These are phyloP conservation scores for Chirona hameri DNA, from an alignment of 2,888 invertebrate species.

Conservation along the genomic window DNA sequence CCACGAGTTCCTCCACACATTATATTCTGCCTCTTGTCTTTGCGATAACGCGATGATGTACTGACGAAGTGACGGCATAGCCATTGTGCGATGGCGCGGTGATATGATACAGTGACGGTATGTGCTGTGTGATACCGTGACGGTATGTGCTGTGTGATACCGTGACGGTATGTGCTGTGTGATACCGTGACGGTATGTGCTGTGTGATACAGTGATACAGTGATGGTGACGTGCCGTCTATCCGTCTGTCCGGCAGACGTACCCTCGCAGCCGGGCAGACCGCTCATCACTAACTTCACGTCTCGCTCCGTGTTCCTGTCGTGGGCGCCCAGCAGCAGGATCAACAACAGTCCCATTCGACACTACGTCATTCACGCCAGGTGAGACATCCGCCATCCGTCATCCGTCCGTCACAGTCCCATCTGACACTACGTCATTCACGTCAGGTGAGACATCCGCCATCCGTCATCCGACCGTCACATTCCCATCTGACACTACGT, in stretches of 20 bases:
- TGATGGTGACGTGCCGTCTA: no score
- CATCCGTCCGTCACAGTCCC: constrained; percentile 51
- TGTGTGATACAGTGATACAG: no score
- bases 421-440: constrained; percentile 68
- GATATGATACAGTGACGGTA: no score
- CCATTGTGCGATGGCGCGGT: no score
- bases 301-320: constrained; percentile 69
- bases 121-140: no score
- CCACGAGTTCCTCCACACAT: no score
- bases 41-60: no score
- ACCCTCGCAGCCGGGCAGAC: constrained; percentile 66
- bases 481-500: constrained; percentile 66
- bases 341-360: constrained; percentile 64
- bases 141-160: no score
- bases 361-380: constrained; percentile 69
- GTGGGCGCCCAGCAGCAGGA: constrained; percentile 67
- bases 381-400: constrained; percentile 52
- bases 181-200: no score
- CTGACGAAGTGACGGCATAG: no score
- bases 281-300: constrained; percentile 67
- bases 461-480: constrained; percentile 43
- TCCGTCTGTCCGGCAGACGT: constrained; percentile 45
- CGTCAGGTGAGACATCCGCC: constrained; percentile 59
- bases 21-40: no score
- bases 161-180: no score